A percentile compares a stretch with the other conserved stretches of the same genome.
phyloP scores from a whole-genome alignment of 2,113 vertebrate species.

The Cyprinodon tularosa region DNA sequence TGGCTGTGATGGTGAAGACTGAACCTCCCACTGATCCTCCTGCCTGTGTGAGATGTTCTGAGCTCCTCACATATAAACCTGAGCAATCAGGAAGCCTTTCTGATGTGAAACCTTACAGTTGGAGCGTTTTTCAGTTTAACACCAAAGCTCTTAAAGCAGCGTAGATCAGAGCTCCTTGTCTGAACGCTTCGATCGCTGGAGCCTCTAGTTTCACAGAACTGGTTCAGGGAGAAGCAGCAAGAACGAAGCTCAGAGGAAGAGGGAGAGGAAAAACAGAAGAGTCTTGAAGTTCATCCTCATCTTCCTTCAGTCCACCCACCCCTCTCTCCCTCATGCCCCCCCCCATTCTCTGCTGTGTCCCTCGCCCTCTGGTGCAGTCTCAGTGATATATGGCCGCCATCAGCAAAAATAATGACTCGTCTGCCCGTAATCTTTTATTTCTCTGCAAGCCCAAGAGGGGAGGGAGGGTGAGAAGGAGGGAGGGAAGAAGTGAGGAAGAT shows the following conservation, averaged over 20 bases:
- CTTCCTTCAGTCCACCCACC: slow-evolving; percentile 32
- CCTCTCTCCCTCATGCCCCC: slow-evolving; percentile 10
- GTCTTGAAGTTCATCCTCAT: slow-evolving; percentile 21
- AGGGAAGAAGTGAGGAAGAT: slow-evolving; percentile 1
- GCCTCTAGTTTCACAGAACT: neutral
- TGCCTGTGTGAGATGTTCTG: too few relatives aligned
- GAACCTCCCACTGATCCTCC: too few relatives aligned
- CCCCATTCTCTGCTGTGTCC: neutral
- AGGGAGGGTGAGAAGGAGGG: slow-evolving; percentile 3
- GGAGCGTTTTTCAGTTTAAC: slow-evolving; percentile 6
- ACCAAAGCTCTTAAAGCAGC: slow-evolving; percentile 9
- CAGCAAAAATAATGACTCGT: slow-evolving; percentile 73
- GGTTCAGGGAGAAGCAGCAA: slow-evolving; percentile 14
- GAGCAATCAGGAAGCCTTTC: too few relatives aligned
- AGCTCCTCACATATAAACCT: too few relatives aligned
- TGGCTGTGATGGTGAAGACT: too few relatives aligned
- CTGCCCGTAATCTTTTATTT: slow-evolving; percentile 72
- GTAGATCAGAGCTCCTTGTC: neutral
- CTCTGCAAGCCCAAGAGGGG: slow-evolving; percentile 51
- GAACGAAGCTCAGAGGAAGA: neutral
- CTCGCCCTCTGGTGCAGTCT: slow-evolving; percentile 33
- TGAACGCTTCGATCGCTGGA: neutral
- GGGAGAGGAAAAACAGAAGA: neutral
- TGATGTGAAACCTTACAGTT: too few relatives aligned
- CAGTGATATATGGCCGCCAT: slow-evolving; percentile 73